Base-by-base conservation (phyloP, 2,888 invertebrate species). In the Spodoptera picta region DNA sequence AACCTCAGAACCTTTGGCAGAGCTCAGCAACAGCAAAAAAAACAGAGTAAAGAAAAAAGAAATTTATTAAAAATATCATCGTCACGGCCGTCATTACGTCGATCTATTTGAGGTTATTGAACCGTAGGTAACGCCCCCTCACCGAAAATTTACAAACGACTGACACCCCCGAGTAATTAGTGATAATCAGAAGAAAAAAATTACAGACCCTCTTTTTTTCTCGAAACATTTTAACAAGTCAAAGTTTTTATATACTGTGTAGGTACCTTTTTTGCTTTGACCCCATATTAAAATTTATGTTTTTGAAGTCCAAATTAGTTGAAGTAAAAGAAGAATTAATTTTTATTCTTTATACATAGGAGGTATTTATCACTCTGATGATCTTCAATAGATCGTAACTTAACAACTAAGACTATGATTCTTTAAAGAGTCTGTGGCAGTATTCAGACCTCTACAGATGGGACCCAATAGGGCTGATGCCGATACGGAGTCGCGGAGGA, bases 141-240 rank as follows among this genome's bases (percentile, higher is more conserved):
- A 64, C 57, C 23, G 4, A 69, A 77, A 36, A 75, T 70, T 87
- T 84, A 81, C 83, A 87, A 90, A 89, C 87, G 85, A 77, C 81
- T 77, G 73, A 71, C 81, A 80, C 83, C 85, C 81, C 77, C 69
- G 80, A 82, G 88, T 92, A 93, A 93, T 93, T 92, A 92, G 91
- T 90, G 92, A 92, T 91, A 88, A 91, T 92, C 88, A 88, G 75
- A 73, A 69, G 14, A 62, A 69, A 86, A 83, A 90, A 88, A 80
- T 88, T 82, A 81, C 82, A 85, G 82, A 77, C 76, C 81, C 79
- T 65, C 82, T 27, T 86, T 84, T 83, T 85, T 83, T 61, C 31
- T 69, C 81, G 73, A 72, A 36, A 36, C 81, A 82, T 87, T 86
- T 86, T 85, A 88, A 90, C 83, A 83, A 88, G 84, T 68, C 77